Evolutionary conservation across 2,888 invertebrate species (phyloP).

Genomic region (Scaptomyza caliginosa): DNA sequence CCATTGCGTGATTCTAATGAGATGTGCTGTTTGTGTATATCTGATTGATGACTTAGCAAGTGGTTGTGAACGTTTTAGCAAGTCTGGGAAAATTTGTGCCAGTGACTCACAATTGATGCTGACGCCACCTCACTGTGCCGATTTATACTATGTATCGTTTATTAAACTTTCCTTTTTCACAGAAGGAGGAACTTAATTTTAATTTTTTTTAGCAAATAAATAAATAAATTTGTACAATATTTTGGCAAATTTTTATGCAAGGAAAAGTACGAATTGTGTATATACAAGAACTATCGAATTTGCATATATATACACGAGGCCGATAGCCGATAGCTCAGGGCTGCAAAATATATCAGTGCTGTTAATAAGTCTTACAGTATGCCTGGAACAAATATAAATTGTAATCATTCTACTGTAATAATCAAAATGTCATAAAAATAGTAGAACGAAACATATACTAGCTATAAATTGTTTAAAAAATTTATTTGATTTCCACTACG

Average conservation of each 20-base stretch:
- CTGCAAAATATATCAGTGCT: conserved; percentile 1
- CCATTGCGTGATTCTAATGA: conserved; percentile 49
- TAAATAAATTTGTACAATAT: conserved; percentile 41
- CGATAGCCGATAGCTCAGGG: conserved; percentile 29
- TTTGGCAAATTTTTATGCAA: conserved; percentile 48
- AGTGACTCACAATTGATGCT: conserved; percentile 60
- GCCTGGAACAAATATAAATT: not conserved
- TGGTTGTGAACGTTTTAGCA: conserved; percentile 47
- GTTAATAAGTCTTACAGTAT: not conserved
- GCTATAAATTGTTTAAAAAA: not conserved
- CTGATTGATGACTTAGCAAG: conserved; percentile 53
- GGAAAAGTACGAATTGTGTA: conserved; percentile 45
- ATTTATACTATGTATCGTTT: not conserved
- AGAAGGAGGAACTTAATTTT: conserved; percentile 27
- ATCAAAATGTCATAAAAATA: not conserved
- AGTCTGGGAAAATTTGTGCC: conserved; percentile 32
- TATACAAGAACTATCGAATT: conserved; percentile 43
- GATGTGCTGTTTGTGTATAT: conserved; percentile 9
- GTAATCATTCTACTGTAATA: not conserved
- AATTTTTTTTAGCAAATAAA: not conserved
- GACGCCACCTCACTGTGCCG: conserved; percentile 19
- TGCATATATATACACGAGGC: not conserved
- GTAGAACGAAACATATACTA: not conserved
- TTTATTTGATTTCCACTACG: not conserved
- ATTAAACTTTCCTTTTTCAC: conserved; percentile 22